These are phyloP conservation scores for Dicrurus megarhynchus DNA, from an alignment of 2,113 vertebrate genomes.

Conservation along the genomic window DNA sequence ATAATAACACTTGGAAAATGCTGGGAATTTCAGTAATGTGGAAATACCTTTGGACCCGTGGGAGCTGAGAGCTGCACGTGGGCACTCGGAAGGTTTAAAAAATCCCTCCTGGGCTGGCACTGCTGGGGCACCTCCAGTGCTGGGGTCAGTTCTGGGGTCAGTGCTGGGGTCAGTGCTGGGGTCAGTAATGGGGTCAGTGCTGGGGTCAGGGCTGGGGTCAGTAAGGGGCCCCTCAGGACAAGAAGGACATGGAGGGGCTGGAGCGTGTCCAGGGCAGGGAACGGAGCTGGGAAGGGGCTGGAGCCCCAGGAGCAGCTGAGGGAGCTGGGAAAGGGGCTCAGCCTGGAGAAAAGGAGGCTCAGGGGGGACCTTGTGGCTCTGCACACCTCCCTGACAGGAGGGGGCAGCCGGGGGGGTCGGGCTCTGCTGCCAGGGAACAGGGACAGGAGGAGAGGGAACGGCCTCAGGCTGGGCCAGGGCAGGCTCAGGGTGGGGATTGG, in stretches of 20 bases:
- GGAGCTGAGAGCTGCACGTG: background rate
- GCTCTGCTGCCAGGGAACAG: background rate
- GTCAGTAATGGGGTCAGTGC: rapidly evolving
- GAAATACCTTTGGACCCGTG: background rate
- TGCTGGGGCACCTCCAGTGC: background rate
- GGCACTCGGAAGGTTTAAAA: rapidly evolving
- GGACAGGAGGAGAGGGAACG: background rate
- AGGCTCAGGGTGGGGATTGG: rapidly evolving
- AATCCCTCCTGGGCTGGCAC: background rate
- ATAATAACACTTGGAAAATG: background rate
- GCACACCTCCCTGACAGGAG: background rate
- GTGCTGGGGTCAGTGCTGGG: background rate
- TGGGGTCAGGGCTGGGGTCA: no score
- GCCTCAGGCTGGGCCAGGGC: background rate
- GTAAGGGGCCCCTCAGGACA: no score
- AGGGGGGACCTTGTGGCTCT: background rate
- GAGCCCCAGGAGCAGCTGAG: background rate
- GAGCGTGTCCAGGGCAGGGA: background rate
- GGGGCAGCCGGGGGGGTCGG: background rate
- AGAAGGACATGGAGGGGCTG: no score
- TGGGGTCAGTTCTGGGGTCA: background rate
- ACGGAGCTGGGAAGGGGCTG: background rate
- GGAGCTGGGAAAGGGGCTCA: background rate
- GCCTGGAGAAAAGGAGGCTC: background rate
- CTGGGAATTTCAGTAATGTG: background rate